Percentiles rank a stretch among this genome's conserved stretches.
phyloP scores from a whole-genome alignment of 2,888 invertebrate genomes.

The Opisthograptis luteolata region DNA sequence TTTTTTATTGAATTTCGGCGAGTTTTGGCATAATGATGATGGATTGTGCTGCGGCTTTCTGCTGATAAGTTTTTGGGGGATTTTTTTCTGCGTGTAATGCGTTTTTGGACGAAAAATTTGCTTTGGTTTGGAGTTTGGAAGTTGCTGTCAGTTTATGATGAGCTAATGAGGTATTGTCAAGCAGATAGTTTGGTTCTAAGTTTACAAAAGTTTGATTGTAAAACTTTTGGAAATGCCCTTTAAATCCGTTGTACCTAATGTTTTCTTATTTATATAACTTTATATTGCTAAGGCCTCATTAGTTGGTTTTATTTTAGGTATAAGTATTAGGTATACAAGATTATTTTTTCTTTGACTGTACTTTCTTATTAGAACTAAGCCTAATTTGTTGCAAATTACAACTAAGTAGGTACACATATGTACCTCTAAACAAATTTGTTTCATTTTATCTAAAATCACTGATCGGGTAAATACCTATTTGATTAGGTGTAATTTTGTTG shows the following conservation, averaged over 20 bases:
- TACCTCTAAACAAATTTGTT: too few relatives aligned
- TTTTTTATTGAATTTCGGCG: constrained; percentile 81
- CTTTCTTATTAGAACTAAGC: neutral
- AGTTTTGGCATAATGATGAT: constrained; percentile 83
- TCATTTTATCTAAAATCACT: too few relatives aligned
- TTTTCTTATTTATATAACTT: too few relatives aligned
- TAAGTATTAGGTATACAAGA: too few relatives aligned
- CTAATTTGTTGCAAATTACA: too few relatives aligned
- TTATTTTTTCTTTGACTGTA: neutral
- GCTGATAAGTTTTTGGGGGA: constrained; percentile 78
- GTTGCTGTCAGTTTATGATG: constrained; percentile 52
- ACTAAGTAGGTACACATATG: too few relatives aligned
- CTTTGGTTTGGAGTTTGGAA: constrained; percentile 50
- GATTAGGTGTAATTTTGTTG: too few relatives aligned
- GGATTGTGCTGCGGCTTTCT: constrained; percentile 77
- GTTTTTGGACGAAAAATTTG: constrained; percentile 71
- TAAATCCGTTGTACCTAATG: too few relatives aligned
- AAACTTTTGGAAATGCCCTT: constrained; percentile 8
- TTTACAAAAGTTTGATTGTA: constrained; percentile 7
- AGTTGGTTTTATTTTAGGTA: neutral
- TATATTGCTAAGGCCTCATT: neutral
- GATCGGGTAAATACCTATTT: too few relatives aligned
- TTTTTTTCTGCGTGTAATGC: constrained; percentile 71
- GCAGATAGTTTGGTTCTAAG: constrained; percentile 15
- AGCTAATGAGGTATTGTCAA: constrained; percentile 14